These are phyloP conservation scores for Amphiduros pacificus DNA, from an alignment of 2,888 invertebrate genomes.

Conservation along the genomic window DNA sequence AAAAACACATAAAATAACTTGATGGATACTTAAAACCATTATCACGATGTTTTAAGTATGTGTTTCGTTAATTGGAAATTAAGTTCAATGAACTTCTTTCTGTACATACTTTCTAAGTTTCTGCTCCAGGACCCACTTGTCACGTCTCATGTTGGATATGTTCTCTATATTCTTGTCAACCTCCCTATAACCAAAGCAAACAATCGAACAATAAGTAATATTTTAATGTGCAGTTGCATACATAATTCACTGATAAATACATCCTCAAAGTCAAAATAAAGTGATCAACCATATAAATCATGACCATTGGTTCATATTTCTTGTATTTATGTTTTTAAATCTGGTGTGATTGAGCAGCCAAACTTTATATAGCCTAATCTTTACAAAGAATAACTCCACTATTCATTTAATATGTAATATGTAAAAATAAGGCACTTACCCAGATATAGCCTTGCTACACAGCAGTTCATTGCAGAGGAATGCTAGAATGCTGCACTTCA, in stretches of 20 bases:
- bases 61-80: no score
- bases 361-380: no score
- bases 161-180: constrained; percentile 86
- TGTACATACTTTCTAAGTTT: constrained; percentile 83
- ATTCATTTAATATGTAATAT: no score
- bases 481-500: constrained; percentile 87
- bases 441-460: constrained; percentile 84
- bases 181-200: no score
- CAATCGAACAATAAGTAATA: no score
- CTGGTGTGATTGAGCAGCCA: not conserved
- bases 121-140: constrained; percentile 89
- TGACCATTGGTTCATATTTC: not conserved
- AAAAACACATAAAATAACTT: not conserved
- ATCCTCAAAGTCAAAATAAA: no score
- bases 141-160: constrained; percentile 82
- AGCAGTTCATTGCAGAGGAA: constrained; percentile 93
- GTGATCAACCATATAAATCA: not conserved
- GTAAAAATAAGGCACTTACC: constrained; percentile 33
- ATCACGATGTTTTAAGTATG: not conserved
- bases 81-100: not conserved
- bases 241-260: no score
- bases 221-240: no score
- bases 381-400: not conserved
- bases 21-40: no score
- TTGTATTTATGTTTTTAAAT: not conserved